phyloP scores from a whole-genome alignment of 2,797 vertebrate genomes.

The Falco rusticolus region DNA sequence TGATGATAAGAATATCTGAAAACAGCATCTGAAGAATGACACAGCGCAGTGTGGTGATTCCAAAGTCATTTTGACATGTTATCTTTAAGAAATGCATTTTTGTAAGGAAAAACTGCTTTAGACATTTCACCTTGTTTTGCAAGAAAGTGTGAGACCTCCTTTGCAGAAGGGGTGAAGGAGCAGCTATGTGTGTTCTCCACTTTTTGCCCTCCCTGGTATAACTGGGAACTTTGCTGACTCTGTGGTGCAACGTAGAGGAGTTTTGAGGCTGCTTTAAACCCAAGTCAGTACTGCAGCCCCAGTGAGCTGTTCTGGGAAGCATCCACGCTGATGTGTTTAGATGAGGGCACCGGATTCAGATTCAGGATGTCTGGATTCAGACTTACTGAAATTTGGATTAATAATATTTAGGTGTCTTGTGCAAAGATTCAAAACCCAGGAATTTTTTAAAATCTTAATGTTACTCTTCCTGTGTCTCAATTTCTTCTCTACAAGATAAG shows the following conservation, averaged over 20 bases:
- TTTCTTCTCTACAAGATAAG: neutral
- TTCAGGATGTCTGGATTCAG: neutral
- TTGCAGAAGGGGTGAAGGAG: neutral
- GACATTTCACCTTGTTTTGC: neutral
- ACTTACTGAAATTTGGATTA: neutral
- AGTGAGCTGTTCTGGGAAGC: neutral
- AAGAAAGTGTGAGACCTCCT: neutral
- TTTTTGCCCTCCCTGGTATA: neutral
- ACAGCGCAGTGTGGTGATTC: neutral
- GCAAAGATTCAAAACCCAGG: neutral
- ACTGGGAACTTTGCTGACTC: neutral
- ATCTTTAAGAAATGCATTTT: neutral
- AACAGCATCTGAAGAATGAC: neutral
- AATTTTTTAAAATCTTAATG: neutral
- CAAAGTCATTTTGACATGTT: neutral
- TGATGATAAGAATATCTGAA: neutral
- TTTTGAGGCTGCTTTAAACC: neutral
- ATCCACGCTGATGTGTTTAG: neutral
- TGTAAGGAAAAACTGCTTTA: neutral
- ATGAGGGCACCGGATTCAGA: neutral
- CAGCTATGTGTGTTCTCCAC: neutral
- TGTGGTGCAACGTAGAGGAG: neutral
- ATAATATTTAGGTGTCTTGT: neutral
- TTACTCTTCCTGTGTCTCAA: neutral
- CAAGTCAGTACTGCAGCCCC: neutral